Evolutionary conservation across 2,113 vertebrate species (phyloP), one percentile per base, ranked within the genome.

Genomic region (Chloroceryle aenea): DNA sequence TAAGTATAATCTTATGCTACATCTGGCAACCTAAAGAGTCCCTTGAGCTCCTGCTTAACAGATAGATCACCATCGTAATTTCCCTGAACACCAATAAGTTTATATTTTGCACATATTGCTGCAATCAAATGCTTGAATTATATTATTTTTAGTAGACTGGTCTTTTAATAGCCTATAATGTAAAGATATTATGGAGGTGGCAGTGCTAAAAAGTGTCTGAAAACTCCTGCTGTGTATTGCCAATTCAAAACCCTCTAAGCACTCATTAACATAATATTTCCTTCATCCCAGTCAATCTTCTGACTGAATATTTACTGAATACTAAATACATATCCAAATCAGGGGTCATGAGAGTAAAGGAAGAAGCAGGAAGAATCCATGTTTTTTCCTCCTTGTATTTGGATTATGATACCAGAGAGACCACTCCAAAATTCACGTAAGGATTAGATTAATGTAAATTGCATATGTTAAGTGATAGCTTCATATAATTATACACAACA

Each of bases 291-390:
- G 55, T 16, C 43, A 79, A 30, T 72, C 78, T 93, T 75, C 52
- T 67, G 34, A 58, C 82, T 72, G 66, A 79, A 71, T 93, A 64
- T 95, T 91, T 93, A 56, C 82, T 79, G 85, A 90, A 52, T 43
- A 19, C 3, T 38, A 36, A 78, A 82, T 36, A 26, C 25, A 25
- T 56, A 14, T 43, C 40, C 59, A 55, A 78, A 17, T 21, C 58
- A 27, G 29, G 59, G 12, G 71, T 10, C 36, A 61, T 56, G 48
- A 71, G 59, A 66, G 25, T 34, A 63, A 83, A 69, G 72, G 48
- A 56, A 67, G 38, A 56, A 79, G 20, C 11, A 45, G 61, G 45
- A 50, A 7, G 21, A 67, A 87, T 34, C 61, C 7, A 12, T 25
- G 7, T 2, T 62, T 94, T 55, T 74, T 48, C 23, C 10, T 63